phyloP scores from a whole-genome alignment of 2,113 vertebrate genomes.

The Periophthalmus modestus region DNA sequence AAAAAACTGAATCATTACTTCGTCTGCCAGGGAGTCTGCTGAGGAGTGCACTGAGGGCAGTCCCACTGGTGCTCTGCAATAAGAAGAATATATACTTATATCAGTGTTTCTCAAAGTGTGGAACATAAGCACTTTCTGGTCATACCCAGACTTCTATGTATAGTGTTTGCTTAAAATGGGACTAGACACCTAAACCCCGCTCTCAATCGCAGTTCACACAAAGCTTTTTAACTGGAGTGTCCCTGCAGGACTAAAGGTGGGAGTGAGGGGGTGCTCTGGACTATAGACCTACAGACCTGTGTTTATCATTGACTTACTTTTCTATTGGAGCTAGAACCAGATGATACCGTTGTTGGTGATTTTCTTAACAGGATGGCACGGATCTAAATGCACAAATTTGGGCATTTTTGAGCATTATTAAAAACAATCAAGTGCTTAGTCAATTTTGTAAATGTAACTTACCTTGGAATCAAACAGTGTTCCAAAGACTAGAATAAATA shows the following conservation, averaged over 20 bases:
- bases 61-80: slow-evolving; percentile 47
- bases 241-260: background rate
- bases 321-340: slow-evolving; percentile 26
- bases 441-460: slow-evolving; percentile 4
- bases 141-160: background rate
- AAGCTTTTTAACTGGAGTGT: too few relatives aligned
- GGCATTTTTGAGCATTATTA: background rate
- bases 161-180: background rate
- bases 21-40: slow-evolving; percentile 35
- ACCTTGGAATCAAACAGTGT: slow-evolving; percentile 69
- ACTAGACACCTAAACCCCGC: too few relatives aligned
- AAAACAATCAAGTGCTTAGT: background rate
- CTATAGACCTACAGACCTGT: too few relatives aligned
- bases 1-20: slow-evolving; percentile 22
- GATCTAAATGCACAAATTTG: slow-evolving; percentile 38
- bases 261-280: background rate
- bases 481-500: slow-evolving; percentile 83
- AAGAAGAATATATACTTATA: background rate
- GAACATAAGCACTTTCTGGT: background rate
- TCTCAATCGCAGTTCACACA: too few relatives aligned
- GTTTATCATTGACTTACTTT: slow-evolving; percentile 36
- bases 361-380: slow-evolving; percentile 37
- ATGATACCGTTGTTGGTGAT: background rate
- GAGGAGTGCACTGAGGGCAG: slow-evolving; percentile 12
- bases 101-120: background rate